Base-by-base conservation (phyloP, 2,113 vertebrate species). In the Mastomys coucha region DNA sequence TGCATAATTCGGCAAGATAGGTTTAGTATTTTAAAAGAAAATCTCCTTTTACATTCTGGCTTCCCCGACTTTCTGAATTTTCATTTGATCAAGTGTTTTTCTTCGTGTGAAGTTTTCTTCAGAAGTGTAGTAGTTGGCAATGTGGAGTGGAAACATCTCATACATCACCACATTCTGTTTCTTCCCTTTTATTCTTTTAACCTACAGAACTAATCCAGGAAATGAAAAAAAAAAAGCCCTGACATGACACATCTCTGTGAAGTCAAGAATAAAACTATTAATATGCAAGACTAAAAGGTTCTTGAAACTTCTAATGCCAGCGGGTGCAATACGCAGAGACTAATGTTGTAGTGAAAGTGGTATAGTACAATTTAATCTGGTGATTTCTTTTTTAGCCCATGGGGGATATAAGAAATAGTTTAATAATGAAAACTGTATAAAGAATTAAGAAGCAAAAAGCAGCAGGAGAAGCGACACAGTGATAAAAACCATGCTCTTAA, bases 121-220 rank as follows among this genome's bases (percentile, higher is more conserved):
- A 80, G 45, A 97, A 87, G 82, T 53, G 10, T 93, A 22, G 6
- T 72, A 69, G 63, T 80, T 94, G 95, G 28, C 12, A 16, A 53
- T 20, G 1, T 45, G 14, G 36, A 95, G 26, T 26, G 49, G 58
- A 20, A 88, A 92, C 33, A 17, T n/a, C 9, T n/a, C 42, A 42
- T 19, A 28, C 11, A 51, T 69, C 1, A 75, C 24, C 60, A 42
- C 28, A 82, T 93, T 39, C 69, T 26, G 14, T 76, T 69, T 56
- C 95, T 93, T 82, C 53, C 69, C 76, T 82, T 94, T 95, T 93
- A 76, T 93, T 92, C 63, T 67, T 95, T 96, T 72, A 92, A 91
- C 65, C 72, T 95, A 60, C 10, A 88, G 81, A 33, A 33, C 28
- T 51, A 77, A 91, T 86, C 7, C 81, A 63, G n/a, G 69, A 10